Percentiles rank a stretch among this genome's conserved stretches.
Evolutionary conservation across 2,888 invertebrate genomes (phyloP).

Genomic region (Agriopis leucophaearia): DNA sequence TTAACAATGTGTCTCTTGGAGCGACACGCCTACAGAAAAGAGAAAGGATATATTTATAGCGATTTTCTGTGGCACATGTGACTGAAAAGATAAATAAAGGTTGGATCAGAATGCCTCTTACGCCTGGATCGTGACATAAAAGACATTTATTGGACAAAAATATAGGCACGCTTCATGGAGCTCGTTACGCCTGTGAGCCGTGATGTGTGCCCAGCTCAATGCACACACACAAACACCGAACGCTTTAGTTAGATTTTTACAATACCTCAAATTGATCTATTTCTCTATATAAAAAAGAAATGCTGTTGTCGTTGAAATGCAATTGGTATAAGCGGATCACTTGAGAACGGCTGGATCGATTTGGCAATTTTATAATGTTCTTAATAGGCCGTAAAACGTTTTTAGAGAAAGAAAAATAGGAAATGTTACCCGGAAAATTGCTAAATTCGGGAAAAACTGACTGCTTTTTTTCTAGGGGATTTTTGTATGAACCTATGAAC

Average conservation of each 20-base stretch:
- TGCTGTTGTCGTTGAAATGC: no score
- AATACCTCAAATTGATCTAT: not conserved
- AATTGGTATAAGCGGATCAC: no score
- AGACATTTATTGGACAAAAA: conserved; percentile 34
- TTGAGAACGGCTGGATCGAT: no score
- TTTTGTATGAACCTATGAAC: no score
- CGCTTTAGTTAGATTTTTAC: not conserved
- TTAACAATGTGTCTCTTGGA: conserved; percentile 12
- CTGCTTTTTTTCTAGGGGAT: no score
- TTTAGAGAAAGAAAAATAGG: no score
- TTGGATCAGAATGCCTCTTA: conserved; percentile 15
- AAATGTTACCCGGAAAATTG: no score
- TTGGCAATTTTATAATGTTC: no score
- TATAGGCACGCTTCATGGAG: conserved; percentile 20
- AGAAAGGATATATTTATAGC: conserved; percentile 10
- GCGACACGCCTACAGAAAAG: not conserved
- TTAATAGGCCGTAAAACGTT: no score
- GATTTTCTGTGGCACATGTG: not conserved
- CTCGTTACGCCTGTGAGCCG: not conserved
- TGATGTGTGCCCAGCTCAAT: conserved; percentile 8
- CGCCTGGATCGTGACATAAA: conserved; percentile 13
- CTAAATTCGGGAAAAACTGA: no score
- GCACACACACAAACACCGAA: conserved; percentile 1
- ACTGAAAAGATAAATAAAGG: conserved; percentile 22
- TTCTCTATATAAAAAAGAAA: no score